phyloP scores from a whole-genome alignment of 1,140 invertebrate species.

The Hyles vespertilio region DNA sequence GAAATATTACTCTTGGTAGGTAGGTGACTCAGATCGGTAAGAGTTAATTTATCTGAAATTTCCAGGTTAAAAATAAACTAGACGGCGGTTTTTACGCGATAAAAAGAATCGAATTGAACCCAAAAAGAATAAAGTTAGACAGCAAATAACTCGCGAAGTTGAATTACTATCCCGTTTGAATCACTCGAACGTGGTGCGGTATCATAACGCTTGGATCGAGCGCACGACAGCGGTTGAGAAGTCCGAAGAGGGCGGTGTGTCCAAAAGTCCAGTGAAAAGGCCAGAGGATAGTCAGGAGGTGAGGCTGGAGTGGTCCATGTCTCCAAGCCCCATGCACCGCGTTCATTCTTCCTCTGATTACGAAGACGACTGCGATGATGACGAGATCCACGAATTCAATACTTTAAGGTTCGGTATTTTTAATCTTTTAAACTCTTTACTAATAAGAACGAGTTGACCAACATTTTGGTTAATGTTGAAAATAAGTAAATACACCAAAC shows the following conservation, averaged over 20 bases:
- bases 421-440: not conserved
- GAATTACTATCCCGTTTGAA: constrained; percentile 95
- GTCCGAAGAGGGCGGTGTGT: constrained; percentile 12
- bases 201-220: constrained; percentile 99
- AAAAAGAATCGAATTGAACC: constrained; percentile 94
- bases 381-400: constrained; percentile 70
- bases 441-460: no score
- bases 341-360: constrained; percentile 71
- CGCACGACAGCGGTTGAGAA: constrained; percentile 60
- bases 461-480: no score
- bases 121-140: constrained; percentile 89
- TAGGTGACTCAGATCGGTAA: no score
- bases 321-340: constrained; percentile 76
- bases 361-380: constrained; percentile 73
- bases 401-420: constrained; percentile 36
- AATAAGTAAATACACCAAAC: no score
- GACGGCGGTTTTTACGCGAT: constrained; percentile 96
- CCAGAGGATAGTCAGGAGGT: constrained; percentile 63
- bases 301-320: constrained; percentile 82
- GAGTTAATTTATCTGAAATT: no score
- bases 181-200: constrained; percentile 98
- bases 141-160: constrained; percentile 96
- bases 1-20: no score
- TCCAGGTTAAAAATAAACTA: constrained; percentile 91
- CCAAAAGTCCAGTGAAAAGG: constrained; percentile 24